Conservation (phyloP, 2,888 invertebrate genomes). For the Andrena praecox region DNA sequence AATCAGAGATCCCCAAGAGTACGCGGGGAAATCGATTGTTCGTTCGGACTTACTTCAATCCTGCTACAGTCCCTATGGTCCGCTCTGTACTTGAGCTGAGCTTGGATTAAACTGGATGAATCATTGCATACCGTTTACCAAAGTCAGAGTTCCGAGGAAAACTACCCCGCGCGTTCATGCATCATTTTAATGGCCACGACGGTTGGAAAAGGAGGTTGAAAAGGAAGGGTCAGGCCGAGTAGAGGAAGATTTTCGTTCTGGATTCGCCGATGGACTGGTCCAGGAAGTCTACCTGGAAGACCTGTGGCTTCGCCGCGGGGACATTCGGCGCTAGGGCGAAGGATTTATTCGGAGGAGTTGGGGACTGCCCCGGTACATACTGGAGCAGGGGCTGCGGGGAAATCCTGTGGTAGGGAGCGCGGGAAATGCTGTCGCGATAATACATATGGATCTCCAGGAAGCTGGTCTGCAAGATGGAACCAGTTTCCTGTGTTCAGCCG, state of each 20-base stretch:
- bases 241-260: conserved; percentile 1
- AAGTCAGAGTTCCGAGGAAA: not conserved
- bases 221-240: not conserved
- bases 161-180: not conserved
- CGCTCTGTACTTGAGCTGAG: no score
- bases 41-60: no score
- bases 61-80: no score
- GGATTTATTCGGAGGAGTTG: conserved; percentile 22
- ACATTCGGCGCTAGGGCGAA: conserved; percentile 1
- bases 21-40: no score
- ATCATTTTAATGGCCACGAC: not conserved
- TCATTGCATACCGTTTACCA: not conserved
- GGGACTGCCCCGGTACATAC: not conserved
- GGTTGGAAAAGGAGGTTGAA: not conserved
- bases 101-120: no score
- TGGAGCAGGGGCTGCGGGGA: not conserved
- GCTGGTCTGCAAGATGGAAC: conserved; percentile 15
- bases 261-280: not conserved
- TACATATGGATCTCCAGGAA: conserved; percentile 30
- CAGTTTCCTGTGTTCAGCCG: not conserved
- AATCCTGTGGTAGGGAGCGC: not conserved
- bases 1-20: no score
- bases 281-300: not conserved
- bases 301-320: conserved; percentile 19
- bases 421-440: conserved; percentile 4